phyloP scores from a whole-genome alignment of 2,797 vertebrate genomes.

The Sebastes hubbsi region DNA sequence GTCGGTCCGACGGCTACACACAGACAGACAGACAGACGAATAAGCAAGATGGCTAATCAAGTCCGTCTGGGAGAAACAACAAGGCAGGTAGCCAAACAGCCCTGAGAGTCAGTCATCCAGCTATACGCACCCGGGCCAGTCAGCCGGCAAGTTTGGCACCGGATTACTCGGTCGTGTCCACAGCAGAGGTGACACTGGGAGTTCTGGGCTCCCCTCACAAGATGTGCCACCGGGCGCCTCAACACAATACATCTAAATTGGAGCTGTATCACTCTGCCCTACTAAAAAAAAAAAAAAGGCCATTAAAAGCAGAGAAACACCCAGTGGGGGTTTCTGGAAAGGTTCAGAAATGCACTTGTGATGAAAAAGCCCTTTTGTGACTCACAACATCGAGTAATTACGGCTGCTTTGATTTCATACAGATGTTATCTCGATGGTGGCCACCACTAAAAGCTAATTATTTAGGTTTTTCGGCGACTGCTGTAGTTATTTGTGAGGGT shows the following conservation, averaged over 20 bases:
- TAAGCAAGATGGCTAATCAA: conserved; percentile 53
- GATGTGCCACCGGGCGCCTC: conserved; percentile 35
- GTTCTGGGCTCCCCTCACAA: conserved; percentile 47
- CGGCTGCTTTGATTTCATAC: conserved; percentile 5
- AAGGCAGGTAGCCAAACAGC: conserved; percentile 62
- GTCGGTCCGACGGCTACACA: neutral
- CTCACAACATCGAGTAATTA: conserved; percentile 1
- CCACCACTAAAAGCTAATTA: neutral
- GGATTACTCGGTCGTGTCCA: conserved; percentile 59
- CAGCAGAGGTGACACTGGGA: conserved; percentile 60
- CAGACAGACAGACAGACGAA: conserved; percentile 7
- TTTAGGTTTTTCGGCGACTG: neutral
- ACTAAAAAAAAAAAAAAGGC: neutral
- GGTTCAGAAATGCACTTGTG: neutral
- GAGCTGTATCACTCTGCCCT: conserved; percentile 4
- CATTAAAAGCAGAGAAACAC: conserved; percentile 14
- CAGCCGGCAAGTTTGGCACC: conserved; percentile 62
- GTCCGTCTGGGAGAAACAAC: conserved; percentile 54
- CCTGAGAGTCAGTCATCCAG: conserved; percentile 51
- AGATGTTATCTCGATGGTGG: conserved; percentile 3
- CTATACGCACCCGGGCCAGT: conserved; percentile 39
- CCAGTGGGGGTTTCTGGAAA: neutral
- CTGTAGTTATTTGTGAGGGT: neutral
- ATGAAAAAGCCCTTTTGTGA: conserved; percentile 4
- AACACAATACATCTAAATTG: conserved; percentile 36